Evolutionary conservation across 2,113 vertebrate species (phyloP), one percentile per base, ranked within the genome.

Genomic region (Burhinus oedicnemus): DNA sequence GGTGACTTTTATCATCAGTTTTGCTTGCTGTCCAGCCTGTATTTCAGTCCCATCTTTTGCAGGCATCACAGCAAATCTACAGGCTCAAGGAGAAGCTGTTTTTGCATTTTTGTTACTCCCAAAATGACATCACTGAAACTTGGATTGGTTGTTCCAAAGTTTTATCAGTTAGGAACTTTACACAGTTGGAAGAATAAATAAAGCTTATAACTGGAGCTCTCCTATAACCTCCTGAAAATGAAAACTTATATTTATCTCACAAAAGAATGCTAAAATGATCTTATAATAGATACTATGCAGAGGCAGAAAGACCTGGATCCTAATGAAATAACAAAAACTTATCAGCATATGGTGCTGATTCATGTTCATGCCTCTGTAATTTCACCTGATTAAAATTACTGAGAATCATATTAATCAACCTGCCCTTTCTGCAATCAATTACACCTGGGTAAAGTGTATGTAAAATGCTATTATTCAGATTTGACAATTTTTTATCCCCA

Each of bases 281-380:
- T 97, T 90, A 94, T 75, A 91, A 94, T 79, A 87, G 45, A 83
- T 93, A 75, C 36, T 93, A 92, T 83, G 77, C 40, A 95, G 86
- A 65, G 38, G 65, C 54, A 94, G 94, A 96, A 97, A 93, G 81
- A 96, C 93, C 95, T 98, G 97, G 55, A 60, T 92, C 30, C 49
- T 69, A 92, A 93, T 32, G 72, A 96, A 97, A 90, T 80, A 97
- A 96, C 49, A 85, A 95, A 96, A 95, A 30, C 51, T 78, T 94
- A 87, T 11, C 89, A 95, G 61, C 95, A 95, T 87, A 96, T 78
- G 95, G 86, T 95, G 74, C 42, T 96, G 69, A 97, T 98, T 96
- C 95, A 86, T 78, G 38, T 91, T 91, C 47, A 64, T 84, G 91
- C 85, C 44, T 93, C 58, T 93, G 72, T 84, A 93, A 91, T 95